Percentiles rank a stretch among this genome's conserved stretches.
These are phyloP conservation scores for Clistopyga incitator DNA, from an alignment of 2,888 invertebrate genomes.

Conservation along the genomic window DNA sequence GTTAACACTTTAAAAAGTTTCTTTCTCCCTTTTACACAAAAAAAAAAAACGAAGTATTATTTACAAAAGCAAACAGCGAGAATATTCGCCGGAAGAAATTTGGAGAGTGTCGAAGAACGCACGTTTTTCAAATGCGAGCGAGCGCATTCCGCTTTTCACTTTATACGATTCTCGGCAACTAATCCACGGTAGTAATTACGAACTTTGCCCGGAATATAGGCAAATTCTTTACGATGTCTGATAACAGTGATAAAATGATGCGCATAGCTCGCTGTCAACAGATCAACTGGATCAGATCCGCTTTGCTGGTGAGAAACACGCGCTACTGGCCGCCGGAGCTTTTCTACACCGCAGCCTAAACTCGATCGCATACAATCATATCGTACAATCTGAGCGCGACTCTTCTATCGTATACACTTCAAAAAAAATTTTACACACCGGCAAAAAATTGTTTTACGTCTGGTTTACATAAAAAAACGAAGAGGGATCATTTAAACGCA, in stretches of 20 bases:
- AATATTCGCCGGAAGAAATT: neutral
- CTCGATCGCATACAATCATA: neutral
- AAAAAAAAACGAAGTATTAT: neutral
- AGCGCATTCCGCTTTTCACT: neutral
- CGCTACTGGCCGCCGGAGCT: conserved; percentile 39
- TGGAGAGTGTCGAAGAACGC: neutral
- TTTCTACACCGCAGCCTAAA: conserved; percentile 32
- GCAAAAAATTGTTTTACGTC: neutral
- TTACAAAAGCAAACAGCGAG: neutral
- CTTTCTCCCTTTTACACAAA: neutral
- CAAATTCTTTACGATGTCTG: conserved; percentile 37
- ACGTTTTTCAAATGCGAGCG: no score
- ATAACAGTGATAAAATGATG: conserved; percentile 56
- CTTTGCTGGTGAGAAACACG: conserved; percentile 53
- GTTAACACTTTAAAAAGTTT: neutral
- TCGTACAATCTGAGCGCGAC: neutral
- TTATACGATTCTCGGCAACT: neutral
- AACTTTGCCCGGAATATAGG: neutral
- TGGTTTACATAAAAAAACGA: neutral
- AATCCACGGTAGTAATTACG: neutral
- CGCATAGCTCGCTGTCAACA: conserved; percentile 69
- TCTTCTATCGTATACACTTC: neutral
- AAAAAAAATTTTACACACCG: neutral
- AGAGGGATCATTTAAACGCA: neutral
- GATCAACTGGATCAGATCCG: conserved; percentile 71